Conservation (phyloP, 2,888 invertebrate species). For the Sipha maydis region DNA sequence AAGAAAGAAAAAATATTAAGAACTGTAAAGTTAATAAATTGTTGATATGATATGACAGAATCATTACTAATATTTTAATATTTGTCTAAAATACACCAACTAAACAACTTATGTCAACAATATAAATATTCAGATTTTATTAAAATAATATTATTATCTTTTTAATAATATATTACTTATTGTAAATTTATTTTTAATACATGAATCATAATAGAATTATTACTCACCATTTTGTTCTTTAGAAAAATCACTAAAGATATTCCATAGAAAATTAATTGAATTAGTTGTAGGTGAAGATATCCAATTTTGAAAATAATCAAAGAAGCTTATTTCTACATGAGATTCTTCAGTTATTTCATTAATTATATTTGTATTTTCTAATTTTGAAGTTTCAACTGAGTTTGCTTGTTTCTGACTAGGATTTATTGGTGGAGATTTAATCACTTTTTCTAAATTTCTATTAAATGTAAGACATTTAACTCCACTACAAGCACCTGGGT, state of each 20-base stretch:
- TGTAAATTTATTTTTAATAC: not conserved
- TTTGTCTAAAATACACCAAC: no score
- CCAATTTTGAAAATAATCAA: constrained; percentile 36
- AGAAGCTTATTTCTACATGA: not conserved
- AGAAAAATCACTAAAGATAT: constrained; percentile 10
- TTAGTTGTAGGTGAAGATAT: constrained; percentile 39
- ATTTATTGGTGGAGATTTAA: not conserved
- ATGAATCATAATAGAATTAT: not conserved
- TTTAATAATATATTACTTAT: not conserved
- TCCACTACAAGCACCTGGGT: constrained; percentile 50
- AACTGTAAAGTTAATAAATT: no score
- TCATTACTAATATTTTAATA: no score
- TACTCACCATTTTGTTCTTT: constrained; percentile 20
- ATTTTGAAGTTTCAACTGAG: not conserved
- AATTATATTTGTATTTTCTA: constrained; percentile 11
- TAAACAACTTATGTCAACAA: no score
- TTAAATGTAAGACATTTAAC: constrained; percentile 36
- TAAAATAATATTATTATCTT: not conserved
- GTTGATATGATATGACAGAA: no score
- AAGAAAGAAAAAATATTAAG: no score
- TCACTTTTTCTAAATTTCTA: constrained; percentile 27
- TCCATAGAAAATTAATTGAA: constrained; percentile 29
- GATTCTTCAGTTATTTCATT: constrained; percentile 11
- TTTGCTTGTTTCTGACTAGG: not conserved
- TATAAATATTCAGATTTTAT: not conserved